Evolutionary conservation across 2,888 invertebrate genomes (phyloP), one percentile per base, ranked within the genome.

Genomic region (Lydus trimaculatus): DNA sequence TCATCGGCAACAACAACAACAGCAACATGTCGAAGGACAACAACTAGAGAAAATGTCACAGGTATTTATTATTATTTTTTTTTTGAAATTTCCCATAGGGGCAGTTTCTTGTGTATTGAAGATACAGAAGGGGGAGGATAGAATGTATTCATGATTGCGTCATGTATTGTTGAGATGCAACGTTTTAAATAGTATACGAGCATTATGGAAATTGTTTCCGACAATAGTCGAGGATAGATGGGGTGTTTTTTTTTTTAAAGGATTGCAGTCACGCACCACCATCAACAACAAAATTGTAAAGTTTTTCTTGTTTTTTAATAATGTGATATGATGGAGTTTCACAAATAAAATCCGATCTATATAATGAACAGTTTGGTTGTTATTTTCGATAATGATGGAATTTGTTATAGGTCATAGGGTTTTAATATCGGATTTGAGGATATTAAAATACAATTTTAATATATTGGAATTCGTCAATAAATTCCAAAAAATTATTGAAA

Each of bases 121-220:
- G 2, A 56, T 15, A n/a, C 11, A 13, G 6, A 28, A 15, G 25
- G 7, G 36, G 36, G 39, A 31, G 20, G 15, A 28, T 4, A 28
- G 4, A 56, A 56, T 43, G 15, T 61, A 20, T 39, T 61, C 61
- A 61, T 61, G 61, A 61, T 61, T 60, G 31, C 58, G 25, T 59
- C 31, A 11, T 20, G 60, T 60, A 36, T 43, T 61, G 61, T 31
- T 43, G 25, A n/a, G 25, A 61, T 31, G 61, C 23, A 61, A 56
- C 8, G n/a, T 39, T 61, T 39, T 61, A 61, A 61, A 61, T 43
- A 31, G 39, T 61, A 36, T 28, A 61, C 15, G 25, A 15, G 39
- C 39, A 61, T 61, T 39, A 61, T 61, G 61, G 61, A 39, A 61
- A 61, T 61, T 61, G 61, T 61, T 61, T 39, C 11, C 6, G 28